Evolutionary conservation across 1,140 invertebrate genomes (phyloP).

Genomic region (Leptopilina boulardi): DNA sequence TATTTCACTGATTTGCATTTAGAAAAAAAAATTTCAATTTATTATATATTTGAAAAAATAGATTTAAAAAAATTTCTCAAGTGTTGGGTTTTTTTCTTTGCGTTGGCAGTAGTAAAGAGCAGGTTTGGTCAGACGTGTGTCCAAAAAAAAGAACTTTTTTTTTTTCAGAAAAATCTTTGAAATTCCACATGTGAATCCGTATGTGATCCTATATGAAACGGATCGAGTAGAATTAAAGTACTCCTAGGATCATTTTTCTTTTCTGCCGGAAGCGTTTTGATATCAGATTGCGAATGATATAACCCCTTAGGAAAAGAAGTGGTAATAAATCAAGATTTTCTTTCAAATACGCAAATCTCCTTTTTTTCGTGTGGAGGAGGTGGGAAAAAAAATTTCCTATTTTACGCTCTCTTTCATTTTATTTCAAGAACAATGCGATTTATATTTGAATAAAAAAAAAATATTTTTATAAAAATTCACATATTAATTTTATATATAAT

Average conservation of each 20-base stretch:
- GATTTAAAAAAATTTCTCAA: too few relatives aligned
- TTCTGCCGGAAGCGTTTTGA: constrained; percentile 11
- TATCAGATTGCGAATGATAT: constrained; percentile 10
- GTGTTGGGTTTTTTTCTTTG: too few relatives aligned
- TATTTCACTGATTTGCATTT: too few relatives aligned
- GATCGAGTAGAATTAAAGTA: background rate
- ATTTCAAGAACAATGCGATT: too few relatives aligned
- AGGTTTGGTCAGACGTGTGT: background rate
- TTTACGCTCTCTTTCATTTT: too few relatives aligned
- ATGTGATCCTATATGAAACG: constrained; percentile 11
- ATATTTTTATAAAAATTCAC: too few relatives aligned
- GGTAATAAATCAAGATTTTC: constrained; percentile 10
- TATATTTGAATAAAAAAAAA: too few relatives aligned
- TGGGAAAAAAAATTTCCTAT: constrained; percentile 37
- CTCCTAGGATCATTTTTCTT: background rate
- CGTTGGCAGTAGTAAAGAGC: too few relatives aligned
- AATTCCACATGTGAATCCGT: background rate
- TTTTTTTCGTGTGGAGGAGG: constrained; percentile 40
- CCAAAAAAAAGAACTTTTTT: background rate
- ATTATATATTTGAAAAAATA: too few relatives aligned
- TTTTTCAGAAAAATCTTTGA: background rate
- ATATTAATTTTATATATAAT: too few relatives aligned
- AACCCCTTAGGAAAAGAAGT: constrained; percentile 16
- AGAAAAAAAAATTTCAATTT: too few relatives aligned
- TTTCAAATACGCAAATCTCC: background rate